Evolutionary conservation across 2,797 vertebrate species (phyloP), one percentile per base, ranked within the genome.

Genomic region (Myotis findleyi): DNA sequence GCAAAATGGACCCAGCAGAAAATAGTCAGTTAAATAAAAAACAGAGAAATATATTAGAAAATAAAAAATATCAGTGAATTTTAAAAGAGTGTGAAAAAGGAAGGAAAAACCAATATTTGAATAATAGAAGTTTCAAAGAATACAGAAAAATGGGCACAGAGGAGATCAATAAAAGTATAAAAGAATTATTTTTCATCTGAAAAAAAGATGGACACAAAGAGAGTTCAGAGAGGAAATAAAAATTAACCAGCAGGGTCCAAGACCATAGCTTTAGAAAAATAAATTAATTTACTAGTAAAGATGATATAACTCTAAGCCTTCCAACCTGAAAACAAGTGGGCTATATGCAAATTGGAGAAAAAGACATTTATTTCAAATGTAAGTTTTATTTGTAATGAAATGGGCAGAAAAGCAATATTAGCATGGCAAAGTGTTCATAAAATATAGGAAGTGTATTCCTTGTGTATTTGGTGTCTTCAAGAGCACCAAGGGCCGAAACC

Each of bases 211-310:
- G 25, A 75, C 66, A 66, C 14, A 73, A 84, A 88, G 55, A 77
- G 12, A 53, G 44, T 12, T 72, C 53, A 80, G 55, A 72, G 23
- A 62, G 17, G 49, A 79, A 73, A 89, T 59, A 64, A 85, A 92
- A 85, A 79, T 88, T 95, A 87, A 51, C 33, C 71, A 59, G 21
- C 21, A 33, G 51, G 91, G 13, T 30, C 27, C 47, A 85, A 79
- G 79, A 84, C 23, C 85, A 47, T 33, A 59, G 62, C 59, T 92
- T 83, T 88, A 79, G 38, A 59, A 51, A 91, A 87, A 83, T 57
- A 81, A 85, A 80, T 79, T 49, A 73, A 89, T 44, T 89, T 79
- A 83, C 25, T 59, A 10, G 21, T 92, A 69, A 83, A 51, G 88
- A 77, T 41, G 18, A 83, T 82, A 71, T 53, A 76, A 79, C 72